Evolutionary conservation across 2,888 invertebrate species (phyloP).

Genomic region (Ophion ventricosus): DNA sequence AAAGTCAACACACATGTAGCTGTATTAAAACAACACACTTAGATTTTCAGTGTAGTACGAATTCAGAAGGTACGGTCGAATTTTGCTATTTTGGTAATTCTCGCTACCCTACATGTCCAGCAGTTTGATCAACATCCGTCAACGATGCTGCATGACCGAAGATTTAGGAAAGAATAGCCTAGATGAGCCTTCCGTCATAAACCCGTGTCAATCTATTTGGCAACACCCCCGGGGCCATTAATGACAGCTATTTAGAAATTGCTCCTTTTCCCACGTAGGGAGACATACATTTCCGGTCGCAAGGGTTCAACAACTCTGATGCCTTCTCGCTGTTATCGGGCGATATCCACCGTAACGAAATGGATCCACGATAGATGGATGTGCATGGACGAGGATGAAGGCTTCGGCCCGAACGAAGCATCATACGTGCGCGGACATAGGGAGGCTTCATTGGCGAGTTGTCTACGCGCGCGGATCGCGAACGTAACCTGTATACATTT

Average conservation of each 20-base stretch:
- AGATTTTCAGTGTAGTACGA: no score
- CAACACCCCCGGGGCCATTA: no score
- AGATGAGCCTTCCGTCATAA: no score
- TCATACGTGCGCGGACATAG: constrained; percentile 26
- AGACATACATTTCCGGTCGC: no score
- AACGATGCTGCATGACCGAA: no score
- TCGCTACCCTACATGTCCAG: background rate
- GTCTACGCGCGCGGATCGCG: background rate
- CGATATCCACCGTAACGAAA: constrained; percentile 14
- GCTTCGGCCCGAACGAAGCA: constrained; percentile 34
- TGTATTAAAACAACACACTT: no score
- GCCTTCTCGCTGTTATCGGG: background rate
- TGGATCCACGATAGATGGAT: constrained; percentile 25
- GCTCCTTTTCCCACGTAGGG: no score
- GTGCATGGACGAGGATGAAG: constrained; percentile 5
- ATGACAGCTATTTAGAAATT: no score
- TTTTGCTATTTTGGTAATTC: background rate
- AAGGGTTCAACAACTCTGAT: no score
- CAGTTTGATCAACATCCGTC: background rate
- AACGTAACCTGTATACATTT: background rate
- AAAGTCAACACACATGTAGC: no score
- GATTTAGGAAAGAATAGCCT: no score
- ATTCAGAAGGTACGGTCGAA: background rate
- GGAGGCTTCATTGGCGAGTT: background rate
- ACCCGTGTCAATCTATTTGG: no score